These are phyloP conservation scores for Macropus fuliginosus DNA, from an alignment of 2,797 vertebrate species.

Conservation along the genomic window DNA sequence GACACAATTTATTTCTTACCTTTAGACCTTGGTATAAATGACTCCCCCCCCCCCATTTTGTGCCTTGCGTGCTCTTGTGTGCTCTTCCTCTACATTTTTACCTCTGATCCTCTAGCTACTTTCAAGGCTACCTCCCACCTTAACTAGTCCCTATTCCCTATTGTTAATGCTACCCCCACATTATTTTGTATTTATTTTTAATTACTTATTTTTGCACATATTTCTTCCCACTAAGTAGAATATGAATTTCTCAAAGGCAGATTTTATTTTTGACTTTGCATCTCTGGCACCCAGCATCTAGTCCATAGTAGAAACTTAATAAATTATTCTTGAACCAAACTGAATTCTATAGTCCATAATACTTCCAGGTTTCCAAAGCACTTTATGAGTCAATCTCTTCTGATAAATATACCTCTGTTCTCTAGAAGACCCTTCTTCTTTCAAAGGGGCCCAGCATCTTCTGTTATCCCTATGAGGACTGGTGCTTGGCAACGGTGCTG, in stretches of 20 bases:
- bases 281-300: not conserved
- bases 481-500: not conserved
- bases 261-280: not conserved
- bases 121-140: not conserved
- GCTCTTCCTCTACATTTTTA: not conserved
- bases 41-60: not conserved
- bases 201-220: not conserved
- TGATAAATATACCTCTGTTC: not conserved
- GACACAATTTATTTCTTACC: not conserved
- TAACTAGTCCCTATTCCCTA: too few species aligned
- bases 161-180: not conserved
- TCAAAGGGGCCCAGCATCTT: not conserved
- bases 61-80: not conserved
- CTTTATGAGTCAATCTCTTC: not conserved
- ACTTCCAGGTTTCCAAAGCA: not conserved
- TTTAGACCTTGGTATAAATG: not conserved
- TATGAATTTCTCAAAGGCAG: not conserved
- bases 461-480: not conserved
- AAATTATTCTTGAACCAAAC: not conserved
- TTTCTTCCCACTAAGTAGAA: not conserved
- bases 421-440: not conserved
- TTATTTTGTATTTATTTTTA: not conserved
- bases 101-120: not conserved
- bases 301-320: not conserved
- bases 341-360: not conserved